phyloP scores from a whole-genome alignment of 2,113 vertebrate species.

The Leucoraja erinaceus region DNA sequence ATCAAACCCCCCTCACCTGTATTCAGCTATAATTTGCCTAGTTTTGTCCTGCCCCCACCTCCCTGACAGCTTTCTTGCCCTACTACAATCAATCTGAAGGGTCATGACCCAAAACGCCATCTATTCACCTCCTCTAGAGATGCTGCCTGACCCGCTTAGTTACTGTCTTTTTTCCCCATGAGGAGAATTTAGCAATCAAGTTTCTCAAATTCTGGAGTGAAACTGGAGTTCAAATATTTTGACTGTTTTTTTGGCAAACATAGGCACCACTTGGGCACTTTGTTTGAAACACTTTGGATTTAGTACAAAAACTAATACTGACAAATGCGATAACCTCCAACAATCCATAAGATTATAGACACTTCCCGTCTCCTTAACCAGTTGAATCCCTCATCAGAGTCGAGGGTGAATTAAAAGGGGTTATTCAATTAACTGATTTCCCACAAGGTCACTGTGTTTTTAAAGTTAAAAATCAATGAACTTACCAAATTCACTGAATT shows the following conservation, averaged over 20 bases:
- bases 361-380: background rate
- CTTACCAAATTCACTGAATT: slow-evolving; percentile 92
- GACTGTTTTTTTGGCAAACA: background rate
- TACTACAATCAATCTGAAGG: too few relatives aligned
- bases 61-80: too few relatives aligned
- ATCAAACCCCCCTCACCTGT: too few relatives aligned
- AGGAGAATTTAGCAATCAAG: background rate
- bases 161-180: too few relatives aligned
- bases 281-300: background rate
- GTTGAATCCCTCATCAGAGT: background rate
- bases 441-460: background rate
- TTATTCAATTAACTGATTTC: background rate
- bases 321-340: background rate
- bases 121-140: too few relatives aligned
- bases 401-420: background rate
- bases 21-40: too few relatives aligned
- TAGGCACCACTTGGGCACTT: background rate
- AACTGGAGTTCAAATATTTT: background rate
- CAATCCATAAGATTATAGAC: background rate
- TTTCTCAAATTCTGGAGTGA: background rate
- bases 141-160: too few relatives aligned
- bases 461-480: background rate
- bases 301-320: background rate
- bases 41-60: too few relatives aligned
- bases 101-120: too few relatives aligned